Percentiles rank a stretch among this genome's conserved stretches.
phyloP scores from a whole-genome alignment of 2,797 vertebrate genomes.

The Lacerta bilineata region DNA sequence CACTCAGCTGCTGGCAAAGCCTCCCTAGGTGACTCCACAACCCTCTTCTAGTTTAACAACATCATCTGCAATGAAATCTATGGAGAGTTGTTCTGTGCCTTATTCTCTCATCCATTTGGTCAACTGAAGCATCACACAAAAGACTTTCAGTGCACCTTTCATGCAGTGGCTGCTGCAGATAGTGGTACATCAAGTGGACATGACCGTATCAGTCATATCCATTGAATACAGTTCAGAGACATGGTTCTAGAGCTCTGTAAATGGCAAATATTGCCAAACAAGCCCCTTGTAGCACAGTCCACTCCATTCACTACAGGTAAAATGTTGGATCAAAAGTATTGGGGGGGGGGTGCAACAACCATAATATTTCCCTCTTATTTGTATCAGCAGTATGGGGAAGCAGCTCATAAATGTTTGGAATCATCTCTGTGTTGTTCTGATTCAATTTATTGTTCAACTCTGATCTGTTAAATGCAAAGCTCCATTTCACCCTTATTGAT shows the following conservation, averaged over 20 bases:
- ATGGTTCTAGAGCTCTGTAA: not conserved
- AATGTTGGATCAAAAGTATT: not conserved
- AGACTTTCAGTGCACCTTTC: not conserved
- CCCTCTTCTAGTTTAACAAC: constrained; percentile 23
- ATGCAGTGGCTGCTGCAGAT: not conserved
- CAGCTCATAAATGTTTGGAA: no score
- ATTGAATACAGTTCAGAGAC: not conserved
- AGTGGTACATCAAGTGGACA: not conserved
- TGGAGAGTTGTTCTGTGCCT: not conserved
- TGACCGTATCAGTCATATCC: not conserved
- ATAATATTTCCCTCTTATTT: no score
- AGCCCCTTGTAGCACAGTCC: not conserved
- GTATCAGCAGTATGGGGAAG: no score
- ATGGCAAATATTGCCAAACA: not conserved
- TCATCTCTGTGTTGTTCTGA: no score
- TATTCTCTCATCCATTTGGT: not conserved
- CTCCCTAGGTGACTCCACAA: constrained; percentile 22
- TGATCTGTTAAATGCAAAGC: no score
- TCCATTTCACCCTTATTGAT: not conserved
- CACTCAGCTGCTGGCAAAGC: constrained; percentile 9
- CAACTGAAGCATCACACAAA: constrained; percentile 9
- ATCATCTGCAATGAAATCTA: constrained; percentile 29
- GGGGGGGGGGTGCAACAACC: no score
- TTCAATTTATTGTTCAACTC: no score
- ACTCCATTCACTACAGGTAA: not conserved